Conservation (phyloP, 2,888 invertebrate genomes). For the Athalia circularis region DNA sequence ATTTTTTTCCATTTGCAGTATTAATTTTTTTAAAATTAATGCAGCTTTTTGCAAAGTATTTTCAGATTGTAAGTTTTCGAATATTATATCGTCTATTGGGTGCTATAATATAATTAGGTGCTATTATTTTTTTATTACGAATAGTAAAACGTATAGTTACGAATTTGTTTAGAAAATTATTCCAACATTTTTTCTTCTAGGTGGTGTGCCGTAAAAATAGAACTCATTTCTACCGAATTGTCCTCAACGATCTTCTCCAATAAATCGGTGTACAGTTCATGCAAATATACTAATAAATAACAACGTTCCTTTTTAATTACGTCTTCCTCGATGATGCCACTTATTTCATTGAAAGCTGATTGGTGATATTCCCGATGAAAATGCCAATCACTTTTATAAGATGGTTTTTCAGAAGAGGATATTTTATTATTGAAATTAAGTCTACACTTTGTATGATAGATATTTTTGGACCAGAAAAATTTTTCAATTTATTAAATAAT, state of each 20-base stretch:
- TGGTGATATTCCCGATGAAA: slow-evolving; percentile 56
- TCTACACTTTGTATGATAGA: slow-evolving; percentile 54
- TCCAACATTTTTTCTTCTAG: slow-evolving; percentile 56
- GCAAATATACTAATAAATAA: slow-evolving; percentile 58
- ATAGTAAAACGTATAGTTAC: slow-evolving; percentile 55
- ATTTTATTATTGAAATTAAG: slow-evolving; percentile 52
- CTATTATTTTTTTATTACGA: slow-evolving; percentile 58
- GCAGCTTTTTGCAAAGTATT: slow-evolving; percentile 56
- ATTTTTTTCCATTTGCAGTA: slow-evolving; percentile 52
- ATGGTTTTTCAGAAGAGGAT: slow-evolving; percentile 49
- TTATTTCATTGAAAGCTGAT: slow-evolving; percentile 57
- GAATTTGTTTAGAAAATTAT: slow-evolving; percentile 53
- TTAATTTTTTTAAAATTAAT: slow-evolving; percentile 54
- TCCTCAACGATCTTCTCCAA: slow-evolving; percentile 53
- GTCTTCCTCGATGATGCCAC: slow-evolving; percentile 55
- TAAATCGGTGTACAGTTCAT: slow-evolving; percentile 56
- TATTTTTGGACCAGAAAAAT: slow-evolving; percentile 52
- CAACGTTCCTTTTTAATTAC: slow-evolving; percentile 58
- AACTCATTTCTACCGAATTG: slow-evolving; percentile 53
- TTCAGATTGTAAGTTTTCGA: slow-evolving; percentile 56
- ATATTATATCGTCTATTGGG: slow-evolving; percentile 52
- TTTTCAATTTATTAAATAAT: slow-evolving; percentile 53
- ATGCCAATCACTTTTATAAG: slow-evolving; percentile 56
- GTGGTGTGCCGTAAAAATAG: slow-evolving; percentile 55
- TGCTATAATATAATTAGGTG: slow-evolving; percentile 52